Evolutionary conservation across 2,797 vertebrate genomes (phyloP).

Genomic region (Tadarida brasiliensis): DNA sequence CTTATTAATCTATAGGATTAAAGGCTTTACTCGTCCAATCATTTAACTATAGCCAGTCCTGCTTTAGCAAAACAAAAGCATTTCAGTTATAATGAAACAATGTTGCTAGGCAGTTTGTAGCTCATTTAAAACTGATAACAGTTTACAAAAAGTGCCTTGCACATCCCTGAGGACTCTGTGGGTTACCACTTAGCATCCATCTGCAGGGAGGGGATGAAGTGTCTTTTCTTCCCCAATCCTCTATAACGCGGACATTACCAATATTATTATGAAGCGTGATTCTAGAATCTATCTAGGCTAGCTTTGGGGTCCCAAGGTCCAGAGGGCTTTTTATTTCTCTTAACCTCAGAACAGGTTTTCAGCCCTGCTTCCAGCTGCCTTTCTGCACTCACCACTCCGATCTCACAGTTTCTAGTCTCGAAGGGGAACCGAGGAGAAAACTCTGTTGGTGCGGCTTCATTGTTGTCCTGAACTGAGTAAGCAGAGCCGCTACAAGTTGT

Average conservation of each 20-base stretch:
- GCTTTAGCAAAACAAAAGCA: constrained; percentile 21
- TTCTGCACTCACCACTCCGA: background rate
- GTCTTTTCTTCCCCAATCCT: background rate
- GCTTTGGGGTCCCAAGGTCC: background rate
- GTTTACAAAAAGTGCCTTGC: background rate
- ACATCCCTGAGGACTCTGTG: background rate
- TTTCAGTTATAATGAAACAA: background rate
- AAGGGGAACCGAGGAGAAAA: background rate
- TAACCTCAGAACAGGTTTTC: background rate
- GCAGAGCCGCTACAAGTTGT: background rate
- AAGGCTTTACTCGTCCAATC: constrained; percentile 28
- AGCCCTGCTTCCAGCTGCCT: background rate
- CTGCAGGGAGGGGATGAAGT: background rate
- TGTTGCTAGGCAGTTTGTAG: constrained; percentile 12
- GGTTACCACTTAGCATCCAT: background rate
- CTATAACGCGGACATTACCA: background rate
- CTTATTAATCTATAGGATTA: constrained; percentile 81
- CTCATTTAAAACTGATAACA: constrained; percentile 15
- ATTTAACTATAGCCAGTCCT: background rate
- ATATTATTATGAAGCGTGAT: background rate
- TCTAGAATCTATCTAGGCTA: background rate
- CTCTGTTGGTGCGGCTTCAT: background rate
- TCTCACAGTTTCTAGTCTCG: background rate
- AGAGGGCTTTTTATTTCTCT: background rate
- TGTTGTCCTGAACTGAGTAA: background rate